Evolutionary conservation across 2,797 vertebrate genomes (phyloP), one percentile per base, ranked within the genome.

Genomic region (Sebastes nivosus): DNA sequence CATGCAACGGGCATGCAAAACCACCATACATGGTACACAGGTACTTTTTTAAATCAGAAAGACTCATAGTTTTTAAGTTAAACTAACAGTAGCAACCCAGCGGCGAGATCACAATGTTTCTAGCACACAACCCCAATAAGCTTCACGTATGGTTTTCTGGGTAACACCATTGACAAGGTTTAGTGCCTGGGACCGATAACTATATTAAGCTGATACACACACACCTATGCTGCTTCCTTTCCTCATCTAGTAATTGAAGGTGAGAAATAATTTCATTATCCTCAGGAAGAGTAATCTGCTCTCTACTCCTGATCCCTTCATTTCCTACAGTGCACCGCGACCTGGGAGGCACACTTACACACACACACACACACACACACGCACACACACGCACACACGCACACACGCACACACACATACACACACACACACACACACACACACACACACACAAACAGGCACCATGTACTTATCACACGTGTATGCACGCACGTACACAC

Each of bases 221-320:
- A 46, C 42, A 59, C 67, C 57, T 22, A 67, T 70, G 52, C 65
- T 71, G 82, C 78, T 89, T 91, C 80, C 81, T 88, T 90, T 87
- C 87, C 92, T 94, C 94, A 96, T 96, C 93, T 95, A 85, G 93
- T 96, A 95, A 96, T 96, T 96, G 95, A 95, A 95, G 94, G 94
- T 95, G 93, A 95, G 93, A 95, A 95, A 95, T 94, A 93, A 96
- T 95, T 95, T 93, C 94, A 95, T 96, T 95, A 96, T 94, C 93
- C 92, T 84, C 88, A 92, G 92, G 85, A 95, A 92, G 88, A 93
- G 91, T 94, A 93, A 95, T 95, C 94, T 95, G 93, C 89, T 92
- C 93, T 94, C 86, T 77, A 74, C 89, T 93, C 88, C 86, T 96
- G 94, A 94, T 95, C 95, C 93, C 81, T 92, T 95, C 93, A 96